These are phyloP conservation scores for Salvelinus fontinalis DNA, from an alignment of 2,113 vertebrate species.

Conservation along the genomic window DNA sequence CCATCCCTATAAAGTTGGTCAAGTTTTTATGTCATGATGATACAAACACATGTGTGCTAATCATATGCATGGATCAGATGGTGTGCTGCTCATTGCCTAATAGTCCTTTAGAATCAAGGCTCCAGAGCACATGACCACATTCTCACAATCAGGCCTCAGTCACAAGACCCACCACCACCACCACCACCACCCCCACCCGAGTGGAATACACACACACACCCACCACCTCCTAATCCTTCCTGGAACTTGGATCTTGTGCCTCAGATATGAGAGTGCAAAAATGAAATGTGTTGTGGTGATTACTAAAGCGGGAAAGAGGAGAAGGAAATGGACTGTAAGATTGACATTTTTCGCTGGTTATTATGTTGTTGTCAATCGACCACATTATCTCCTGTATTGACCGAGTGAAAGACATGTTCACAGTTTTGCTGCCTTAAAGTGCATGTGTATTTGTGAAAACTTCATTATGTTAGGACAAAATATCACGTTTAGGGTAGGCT, in stretches of 20 bases:
- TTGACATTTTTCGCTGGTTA: too few relatives aligned
- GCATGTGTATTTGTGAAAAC: too few relatives aligned
- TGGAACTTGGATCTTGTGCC: slow-evolving; percentile 63
- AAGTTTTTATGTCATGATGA: not conserved
- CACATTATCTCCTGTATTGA: too few relatives aligned
- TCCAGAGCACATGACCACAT: slow-evolving; percentile 20
- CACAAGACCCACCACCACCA: slow-evolving; percentile 37
- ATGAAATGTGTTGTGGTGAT: slow-evolving; percentile 9
- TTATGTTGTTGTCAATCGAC: too few relatives aligned
- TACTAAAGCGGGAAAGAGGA: not conserved
- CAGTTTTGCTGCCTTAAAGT: too few relatives aligned
- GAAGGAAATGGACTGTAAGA: too few relatives aligned
- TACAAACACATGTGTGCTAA: not conserved
- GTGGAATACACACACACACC: slow-evolving; percentile 39
- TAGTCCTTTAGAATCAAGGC: not conserved
- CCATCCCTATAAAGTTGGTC: too few relatives aligned
- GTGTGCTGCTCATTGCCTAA: not conserved
- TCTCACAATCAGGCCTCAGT: slow-evolving; percentile 24
- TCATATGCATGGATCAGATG: not conserved
- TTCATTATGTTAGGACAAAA: too few relatives aligned
- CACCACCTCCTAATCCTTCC: slow-evolving; percentile 57
- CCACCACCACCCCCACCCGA: slow-evolving; percentile 12
- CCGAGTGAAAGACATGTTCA: too few relatives aligned
- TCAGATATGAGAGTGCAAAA: slow-evolving; percentile 21
- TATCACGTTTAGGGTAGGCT: too few relatives aligned